Conservation (phyloP, 2,888 invertebrate species). For the Polymixis flavicincta region DNA sequence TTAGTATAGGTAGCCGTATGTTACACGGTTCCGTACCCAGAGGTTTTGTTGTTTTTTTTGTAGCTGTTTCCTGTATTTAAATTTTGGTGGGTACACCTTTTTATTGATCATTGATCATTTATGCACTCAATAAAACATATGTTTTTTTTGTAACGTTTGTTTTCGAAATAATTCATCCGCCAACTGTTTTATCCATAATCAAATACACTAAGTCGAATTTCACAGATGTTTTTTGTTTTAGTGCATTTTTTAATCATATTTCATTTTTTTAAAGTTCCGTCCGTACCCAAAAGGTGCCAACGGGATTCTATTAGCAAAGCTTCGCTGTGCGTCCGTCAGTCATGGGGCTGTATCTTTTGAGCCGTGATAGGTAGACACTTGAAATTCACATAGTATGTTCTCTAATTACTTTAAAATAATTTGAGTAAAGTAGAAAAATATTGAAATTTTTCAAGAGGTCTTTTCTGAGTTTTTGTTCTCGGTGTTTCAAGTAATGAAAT, state of each 20-base stretch:
- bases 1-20: slow-evolving; percentile 40
- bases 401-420: too few species aligned
- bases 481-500: too few species aligned
- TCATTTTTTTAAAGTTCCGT: too few species aligned
- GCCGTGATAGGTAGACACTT: too few species aligned
- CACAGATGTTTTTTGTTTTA: background rate
- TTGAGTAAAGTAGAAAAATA: too few species aligned
- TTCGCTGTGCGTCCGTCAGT: too few species aligned
- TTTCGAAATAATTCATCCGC: background rate
- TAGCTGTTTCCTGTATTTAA: slow-evolving; percentile 54
- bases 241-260: background rate
- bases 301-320: too few species aligned
- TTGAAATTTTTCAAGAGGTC: too few species aligned
- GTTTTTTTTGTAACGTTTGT: slow-evolving; percentile 25
- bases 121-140: slow-evolving; percentile 40
- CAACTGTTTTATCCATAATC: slow-evolving; percentile 8
- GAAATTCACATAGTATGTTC: too few species aligned
- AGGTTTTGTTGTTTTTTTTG: slow-evolving; percentile 14
- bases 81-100: slow-evolving; percentile 29
- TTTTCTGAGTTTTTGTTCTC: too few species aligned
- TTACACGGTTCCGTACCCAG: slow-evolving; percentile 48
- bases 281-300: too few species aligned
- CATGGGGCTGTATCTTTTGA: too few species aligned
- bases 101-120: slow-evolving; percentile 32
- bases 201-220: background rate